Evolutionary conservation across 2,797 vertebrate species (phyloP), one percentile per base, ranked within the genome.

Genomic region (Tokudaia muenninki): DNA sequence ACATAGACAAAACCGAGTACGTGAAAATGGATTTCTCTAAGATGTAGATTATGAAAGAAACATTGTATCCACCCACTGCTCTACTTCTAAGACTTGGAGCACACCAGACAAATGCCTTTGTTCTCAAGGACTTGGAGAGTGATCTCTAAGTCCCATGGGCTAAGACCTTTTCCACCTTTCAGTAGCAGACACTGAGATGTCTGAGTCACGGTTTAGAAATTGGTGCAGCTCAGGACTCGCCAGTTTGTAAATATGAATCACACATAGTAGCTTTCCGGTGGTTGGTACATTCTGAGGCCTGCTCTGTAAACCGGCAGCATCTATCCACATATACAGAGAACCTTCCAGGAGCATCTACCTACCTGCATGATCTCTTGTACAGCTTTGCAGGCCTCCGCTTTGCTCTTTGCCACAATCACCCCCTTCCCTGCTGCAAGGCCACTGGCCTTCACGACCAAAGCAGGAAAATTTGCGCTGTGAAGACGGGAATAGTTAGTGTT

Each of bases 371-470:
- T 99, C 95, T 99, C 99, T 97, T 98, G 98, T 55, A 99, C 99
- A 5, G 99, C 99, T 98, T 88, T 99, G 98, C 99, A 99, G n/a
- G 99, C 99, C 97, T 99, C 99, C 0, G 99, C 99, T 97, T 98
- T 99, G 98, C 98, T 99, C 1, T 95, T 87, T 0, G 99, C 99
- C 91, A 99, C 99, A 2, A 99, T 99, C 82, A 99, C 99, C 12
- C 99, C 99, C 98, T 99, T 99, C 87, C 99, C 99, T 67, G 99
- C 99, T 6, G 99, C 99, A 97, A 99, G 98, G 26, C 99, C 99
- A 22, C 99, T 99, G 86, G 99, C 99, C 98, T 99, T 99, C 97
- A 99, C 99, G 89, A 99, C 99, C 97, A 99, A 98, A 29, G 99
- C 99, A 2, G 99, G 99, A 96, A 99, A 99, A 77, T 98, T 98